phyloP scores from a whole-genome alignment of 30 jellyfish, hydroid and myxozoan species.

The Hydractinia symbiolongicarpus region DNA sequence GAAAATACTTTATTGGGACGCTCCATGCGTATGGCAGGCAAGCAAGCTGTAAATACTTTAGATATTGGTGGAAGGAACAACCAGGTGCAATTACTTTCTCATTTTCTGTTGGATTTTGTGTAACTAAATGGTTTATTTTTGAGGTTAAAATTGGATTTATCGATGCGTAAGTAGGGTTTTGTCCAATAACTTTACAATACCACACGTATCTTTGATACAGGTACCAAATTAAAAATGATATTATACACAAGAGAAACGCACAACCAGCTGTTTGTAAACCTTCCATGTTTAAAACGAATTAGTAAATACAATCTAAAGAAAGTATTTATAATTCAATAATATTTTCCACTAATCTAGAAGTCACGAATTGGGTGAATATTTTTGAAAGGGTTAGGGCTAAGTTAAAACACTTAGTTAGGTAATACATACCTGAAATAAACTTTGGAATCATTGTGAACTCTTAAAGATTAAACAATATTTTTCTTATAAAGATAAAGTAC shows the following conservation, averaged over 20 bases:
- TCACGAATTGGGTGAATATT: too few relatives aligned
- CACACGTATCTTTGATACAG: neutral
- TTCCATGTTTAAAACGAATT: too few relatives aligned
- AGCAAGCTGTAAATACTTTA: slow-evolving; percentile 13
- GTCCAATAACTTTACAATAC: neutral
- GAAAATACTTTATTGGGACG: neutral
- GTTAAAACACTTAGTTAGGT: too few relatives aligned
- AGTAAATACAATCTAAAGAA: too few relatives aligned
- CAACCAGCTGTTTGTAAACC: neutral
- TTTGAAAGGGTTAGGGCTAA: too few relatives aligned
- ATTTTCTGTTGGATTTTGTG: neutral
- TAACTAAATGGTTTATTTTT: neutral
- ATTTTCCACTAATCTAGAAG: too few relatives aligned
- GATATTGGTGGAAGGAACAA: slow-evolving; percentile 1
- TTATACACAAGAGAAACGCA: neutral
- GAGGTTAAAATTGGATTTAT: neutral
- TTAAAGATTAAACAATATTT: too few relatives aligned
- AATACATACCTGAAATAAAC: too few relatives aligned
- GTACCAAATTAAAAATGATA: slow-evolving; percentile 3
- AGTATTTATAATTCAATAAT: too few relatives aligned
- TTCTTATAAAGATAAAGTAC: too few relatives aligned
- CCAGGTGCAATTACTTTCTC: slow-evolving; percentile 3
- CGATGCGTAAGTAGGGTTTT: slow-evolving; percentile 6
- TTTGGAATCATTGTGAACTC: too few relatives aligned
- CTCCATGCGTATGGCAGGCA: slow-evolving; percentile 17